phyloP scores from a whole-genome alignment of 2,113 vertebrate genomes.

The Setophaga kirtlandii region DNA sequence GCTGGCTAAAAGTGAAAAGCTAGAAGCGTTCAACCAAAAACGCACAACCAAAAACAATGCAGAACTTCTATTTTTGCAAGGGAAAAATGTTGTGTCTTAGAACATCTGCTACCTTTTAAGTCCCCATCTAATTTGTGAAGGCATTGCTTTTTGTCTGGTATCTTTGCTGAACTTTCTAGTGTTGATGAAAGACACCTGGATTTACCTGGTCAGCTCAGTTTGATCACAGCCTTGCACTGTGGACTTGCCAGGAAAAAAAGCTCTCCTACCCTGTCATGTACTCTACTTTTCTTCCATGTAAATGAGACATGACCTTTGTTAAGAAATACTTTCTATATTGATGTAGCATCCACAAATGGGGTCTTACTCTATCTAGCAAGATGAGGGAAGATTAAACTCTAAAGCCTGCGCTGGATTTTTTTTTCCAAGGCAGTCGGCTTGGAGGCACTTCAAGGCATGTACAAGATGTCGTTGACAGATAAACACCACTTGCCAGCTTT shows the following conservation, averaged over 20 bases:
- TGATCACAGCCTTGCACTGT: neutral
- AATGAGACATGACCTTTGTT: slow-evolving; percentile 37
- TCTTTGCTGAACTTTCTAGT: neutral
- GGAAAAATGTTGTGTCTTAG: neutral
- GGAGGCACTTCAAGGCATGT: slow-evolving; percentile 55
- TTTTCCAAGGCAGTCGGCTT: slow-evolving; percentile 36
- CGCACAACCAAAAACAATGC: fast-evolving
- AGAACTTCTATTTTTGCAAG: neutral
- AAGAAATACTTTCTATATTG: slow-evolving; percentile 43
- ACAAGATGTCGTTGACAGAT: slow-evolving; percentile 65
- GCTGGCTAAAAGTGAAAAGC: neutral
- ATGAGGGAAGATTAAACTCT: slow-evolving; percentile 28
- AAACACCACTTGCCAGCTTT: slow-evolving; percentile 61
- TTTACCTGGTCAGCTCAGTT: neutral
- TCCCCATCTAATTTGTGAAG: neutral
- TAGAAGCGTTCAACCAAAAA: neutral
- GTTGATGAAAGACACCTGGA: neutral
- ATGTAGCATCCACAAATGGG: slow-evolving; percentile 49
- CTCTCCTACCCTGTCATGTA: neutral
- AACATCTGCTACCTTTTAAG: neutral
- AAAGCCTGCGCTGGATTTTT: neutral
- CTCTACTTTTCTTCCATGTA: neutral
- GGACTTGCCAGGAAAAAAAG: neutral
- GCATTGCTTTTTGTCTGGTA: neutral
- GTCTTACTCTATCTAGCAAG: slow-evolving; percentile 41